A percentile compares a stretch with the other conserved stretches of the same genome.
These are phyloP conservation scores for Eupithecia inturbata DNA, from an alignment of 2,888 invertebrate species.

Conservation along the genomic window DNA sequence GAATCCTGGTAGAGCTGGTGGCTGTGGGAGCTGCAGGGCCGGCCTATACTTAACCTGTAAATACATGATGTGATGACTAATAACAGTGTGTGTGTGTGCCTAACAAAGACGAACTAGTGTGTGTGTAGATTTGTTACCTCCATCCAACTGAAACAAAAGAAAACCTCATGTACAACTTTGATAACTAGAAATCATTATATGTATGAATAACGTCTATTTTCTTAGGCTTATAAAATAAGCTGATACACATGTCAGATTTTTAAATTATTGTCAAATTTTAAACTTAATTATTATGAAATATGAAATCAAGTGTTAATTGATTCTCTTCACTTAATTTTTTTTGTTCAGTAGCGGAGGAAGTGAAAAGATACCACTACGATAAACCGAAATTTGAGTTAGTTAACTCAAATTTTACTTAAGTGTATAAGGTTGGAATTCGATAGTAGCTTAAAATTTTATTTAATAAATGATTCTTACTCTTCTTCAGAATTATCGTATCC, in stretches of 20 bases:
- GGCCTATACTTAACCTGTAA: slow-evolving; percentile 32
- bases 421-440: neutral
- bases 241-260: no score
- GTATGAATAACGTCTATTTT: no score
- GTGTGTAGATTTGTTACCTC: slow-evolving; percentile 22
- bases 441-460: neutral
- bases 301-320: no score
- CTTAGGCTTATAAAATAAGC: no score
- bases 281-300: no score
- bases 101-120: slow-evolving; percentile 59
- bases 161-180: neutral
- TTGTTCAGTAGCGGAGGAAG: no score
- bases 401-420: no score
- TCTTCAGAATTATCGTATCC: neutral
- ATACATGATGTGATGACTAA: neutral
- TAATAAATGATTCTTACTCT: slow-evolving; percentile 12
- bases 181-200: neutral
- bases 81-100: slow-evolving; percentile 47
- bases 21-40: slow-evolving; percentile 16
- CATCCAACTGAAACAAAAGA: slow-evolving; percentile 52
- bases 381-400: no score
- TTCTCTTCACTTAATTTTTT: no score
- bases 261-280: no score
- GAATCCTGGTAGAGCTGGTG: slow-evolving; percentile 9
- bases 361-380: no score